phyloP scores from a whole-genome alignment of 2,888 invertebrate genomes.

The Hydrotaea cyrtoneurina region DNA sequence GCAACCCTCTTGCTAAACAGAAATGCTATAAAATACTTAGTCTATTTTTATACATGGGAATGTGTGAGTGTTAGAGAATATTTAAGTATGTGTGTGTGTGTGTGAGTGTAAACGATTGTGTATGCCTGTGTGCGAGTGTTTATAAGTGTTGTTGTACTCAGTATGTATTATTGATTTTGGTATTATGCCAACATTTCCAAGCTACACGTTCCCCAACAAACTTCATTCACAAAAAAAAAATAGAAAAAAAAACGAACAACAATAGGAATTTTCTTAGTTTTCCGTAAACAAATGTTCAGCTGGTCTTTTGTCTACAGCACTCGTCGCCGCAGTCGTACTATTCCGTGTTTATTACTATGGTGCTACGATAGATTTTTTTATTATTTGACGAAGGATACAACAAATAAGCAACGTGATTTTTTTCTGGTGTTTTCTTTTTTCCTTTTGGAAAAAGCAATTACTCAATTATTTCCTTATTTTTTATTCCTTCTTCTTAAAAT shows the following conservation, averaged over 20 bases:
- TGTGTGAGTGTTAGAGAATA: neutral
- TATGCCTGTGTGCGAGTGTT: neutral
- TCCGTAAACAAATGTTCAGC: neutral
- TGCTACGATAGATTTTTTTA: neutral
- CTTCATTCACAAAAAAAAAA: conserved; percentile 47
- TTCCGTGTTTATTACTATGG: neutral
- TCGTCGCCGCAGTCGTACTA: neutral
- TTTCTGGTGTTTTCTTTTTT: neutral
- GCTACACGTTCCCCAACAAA: neutral
- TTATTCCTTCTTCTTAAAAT: neutral
- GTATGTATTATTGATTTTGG: conserved; percentile 60
- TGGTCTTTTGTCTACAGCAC: neutral
- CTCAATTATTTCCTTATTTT: conserved; percentile 30
- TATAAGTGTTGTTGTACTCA: conserved; percentile 4
- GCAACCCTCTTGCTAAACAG: neutral
- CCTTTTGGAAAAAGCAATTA: conserved; percentile 28
- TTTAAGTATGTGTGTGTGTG: neutral
- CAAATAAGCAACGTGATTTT: neutral
- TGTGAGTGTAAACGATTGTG: neutral
- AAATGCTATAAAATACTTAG: neutral
- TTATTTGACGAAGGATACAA: neutral
- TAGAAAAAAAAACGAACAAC: neutral
- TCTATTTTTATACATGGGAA: neutral
- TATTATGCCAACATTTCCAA: conserved; percentile 50
- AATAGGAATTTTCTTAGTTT: neutral